These are phyloP conservation scores for Palythoa grandis DNA, from an alignment of 92 coral and sea anemone species.

Conservation along the genomic window DNA sequence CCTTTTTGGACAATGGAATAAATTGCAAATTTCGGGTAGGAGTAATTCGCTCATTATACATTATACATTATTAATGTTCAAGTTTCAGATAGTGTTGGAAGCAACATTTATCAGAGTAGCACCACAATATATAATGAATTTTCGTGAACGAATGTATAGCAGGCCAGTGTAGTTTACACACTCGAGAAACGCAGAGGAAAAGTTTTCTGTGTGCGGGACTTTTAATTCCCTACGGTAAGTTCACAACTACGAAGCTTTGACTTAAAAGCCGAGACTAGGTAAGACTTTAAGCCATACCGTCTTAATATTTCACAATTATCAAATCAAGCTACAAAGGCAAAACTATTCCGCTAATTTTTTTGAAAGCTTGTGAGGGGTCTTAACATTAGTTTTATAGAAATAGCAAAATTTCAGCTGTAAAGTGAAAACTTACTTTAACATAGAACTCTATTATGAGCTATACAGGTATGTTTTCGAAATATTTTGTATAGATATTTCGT, in stretches of 20 bases:
- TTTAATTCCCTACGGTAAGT: background rate
- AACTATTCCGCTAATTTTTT: background rate
- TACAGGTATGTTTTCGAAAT: no score
- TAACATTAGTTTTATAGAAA: background rate
- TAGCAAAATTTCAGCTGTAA: background rate
- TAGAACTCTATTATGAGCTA: no score
- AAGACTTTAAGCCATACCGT: background rate
- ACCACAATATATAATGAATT: background rate
- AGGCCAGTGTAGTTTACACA: background rate
- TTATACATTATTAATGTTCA: conserved; percentile 31
- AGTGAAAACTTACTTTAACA: background rate
- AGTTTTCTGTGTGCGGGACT: background rate
- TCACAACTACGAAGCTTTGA: background rate
- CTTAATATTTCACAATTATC: background rate
- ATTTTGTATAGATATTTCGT: no score
- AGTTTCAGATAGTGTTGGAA: conserved; percentile 24
- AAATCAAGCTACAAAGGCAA: background rate
- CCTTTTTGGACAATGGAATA: conserved; percentile 30
- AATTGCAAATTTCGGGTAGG: conserved; percentile 37
- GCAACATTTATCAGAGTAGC: conserved; percentile 11
- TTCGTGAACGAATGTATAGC: background rate
- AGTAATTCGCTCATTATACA: conserved; percentile 31
- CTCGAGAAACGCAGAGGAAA: background rate
- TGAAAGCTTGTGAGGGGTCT: background rate
- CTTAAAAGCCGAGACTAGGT: background rate